Percentiles rank a stretch among this genome's conserved stretches.
Evolutionary conservation across 2,113 vertebrate genomes (phyloP).

Genomic region (Salvator merianae): DNA sequence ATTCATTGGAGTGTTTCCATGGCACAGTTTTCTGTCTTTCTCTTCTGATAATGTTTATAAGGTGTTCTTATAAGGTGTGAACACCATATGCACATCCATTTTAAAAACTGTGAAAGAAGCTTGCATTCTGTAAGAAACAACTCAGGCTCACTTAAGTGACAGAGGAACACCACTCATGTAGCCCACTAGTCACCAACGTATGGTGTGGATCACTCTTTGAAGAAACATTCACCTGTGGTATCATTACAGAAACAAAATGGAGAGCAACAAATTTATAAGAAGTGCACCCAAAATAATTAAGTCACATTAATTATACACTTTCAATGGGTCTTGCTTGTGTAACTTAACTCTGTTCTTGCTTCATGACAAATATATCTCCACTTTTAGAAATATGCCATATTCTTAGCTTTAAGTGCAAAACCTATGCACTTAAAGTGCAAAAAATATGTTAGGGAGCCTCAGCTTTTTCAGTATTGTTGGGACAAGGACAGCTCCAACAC

Average conservation of each 20-base stretch:
- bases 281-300: not conserved
- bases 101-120: not conserved
- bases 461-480: too few relatives aligned
- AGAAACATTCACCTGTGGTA: not conserved
- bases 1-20: not conserved
- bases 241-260: not conserved
- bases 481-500: too few relatives aligned
- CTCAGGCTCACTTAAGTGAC: not conserved
- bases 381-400: conserved; percentile 14
- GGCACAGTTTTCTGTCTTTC: not conserved
- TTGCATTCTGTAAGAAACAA: not conserved
- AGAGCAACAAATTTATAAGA: not conserved
- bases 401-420: not conserved
- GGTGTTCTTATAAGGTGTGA: too few relatives aligned
- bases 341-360: not conserved
- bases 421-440: too few relatives aligned
- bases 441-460: too few relatives aligned
- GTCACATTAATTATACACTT: not conserved
- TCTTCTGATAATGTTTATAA: not conserved
- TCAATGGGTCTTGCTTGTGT: not conserved
- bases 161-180: not conserved
- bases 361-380: not conserved
- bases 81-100: not conserved
- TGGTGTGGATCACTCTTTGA: not conserved
- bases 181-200: not conserved